These are phyloP conservation scores for Cryptotis parvus DNA, from an alignment of 2,113 vertebrate genomes.

Conservation along the genomic window DNA sequence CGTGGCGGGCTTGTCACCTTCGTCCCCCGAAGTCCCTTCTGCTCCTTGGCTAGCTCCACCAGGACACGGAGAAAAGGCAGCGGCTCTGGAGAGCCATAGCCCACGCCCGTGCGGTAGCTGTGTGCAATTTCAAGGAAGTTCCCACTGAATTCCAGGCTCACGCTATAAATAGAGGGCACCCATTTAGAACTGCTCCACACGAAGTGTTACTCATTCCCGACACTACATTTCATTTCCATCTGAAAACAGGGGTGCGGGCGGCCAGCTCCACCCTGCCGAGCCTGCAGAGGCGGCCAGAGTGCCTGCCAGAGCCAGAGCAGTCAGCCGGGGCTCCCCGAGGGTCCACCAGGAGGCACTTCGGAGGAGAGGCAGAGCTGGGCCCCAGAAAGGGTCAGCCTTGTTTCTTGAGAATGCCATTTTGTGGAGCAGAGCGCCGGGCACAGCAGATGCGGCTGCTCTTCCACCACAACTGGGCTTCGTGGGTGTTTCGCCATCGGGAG, in stretches of 20 bases:
- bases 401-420: not conserved
- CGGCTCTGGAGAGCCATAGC: rapidly evolving
- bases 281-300: too few relatives aligned
- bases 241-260: not conserved
- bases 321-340: not conserved
- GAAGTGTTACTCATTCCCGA: constrained; percentile 50
- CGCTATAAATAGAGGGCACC: constrained; percentile 15
- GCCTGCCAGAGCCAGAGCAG: too few relatives aligned
- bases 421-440: not conserved
- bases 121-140: not conserved
- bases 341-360: not conserved
- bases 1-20: not conserved
- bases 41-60: not conserved
- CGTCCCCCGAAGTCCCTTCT: not conserved
- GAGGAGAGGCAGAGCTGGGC: not conserved
- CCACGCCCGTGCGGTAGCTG: not conserved
- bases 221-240: not conserved
- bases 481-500: too few relatives aligned
- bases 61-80: not conserved
- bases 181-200: not conserved
- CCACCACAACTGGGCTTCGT: too few relatives aligned
- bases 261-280: too few relatives aligned
- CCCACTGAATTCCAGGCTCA: constrained; percentile 32
- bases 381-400: not conserved
- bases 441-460: too few relatives aligned